Conservation (phyloP, 2,888 invertebrate species). For the Cyclophora albipunctata region DNA sequence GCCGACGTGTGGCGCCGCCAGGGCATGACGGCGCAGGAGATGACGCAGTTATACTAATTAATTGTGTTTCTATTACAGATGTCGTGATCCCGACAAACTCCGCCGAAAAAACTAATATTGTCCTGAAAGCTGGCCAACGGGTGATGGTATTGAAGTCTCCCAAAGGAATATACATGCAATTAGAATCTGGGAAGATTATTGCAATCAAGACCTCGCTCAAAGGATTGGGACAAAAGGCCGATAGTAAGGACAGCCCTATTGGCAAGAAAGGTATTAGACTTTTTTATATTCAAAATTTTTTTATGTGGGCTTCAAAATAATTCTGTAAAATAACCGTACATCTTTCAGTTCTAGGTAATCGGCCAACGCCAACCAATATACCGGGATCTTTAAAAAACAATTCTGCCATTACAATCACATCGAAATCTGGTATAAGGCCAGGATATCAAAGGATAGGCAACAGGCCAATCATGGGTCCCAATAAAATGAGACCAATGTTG, state of each 20-base stretch:
- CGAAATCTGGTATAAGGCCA: conserved; percentile 58
- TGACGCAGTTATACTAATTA: conserved; percentile 74
- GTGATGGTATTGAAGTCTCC: conserved; percentile 96
- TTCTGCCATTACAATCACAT: conserved; percentile 76
- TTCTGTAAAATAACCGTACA: background rate
- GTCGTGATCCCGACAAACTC: conserved; percentile 95
- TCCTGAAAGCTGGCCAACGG: conserved; percentile 93
- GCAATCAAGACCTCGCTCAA: conserved; percentile 89
- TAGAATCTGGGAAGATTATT: conserved; percentile 95
- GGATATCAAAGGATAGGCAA: conserved; percentile 51
- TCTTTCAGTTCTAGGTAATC: conserved; percentile 52
- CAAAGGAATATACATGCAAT: conserved; percentile 96
- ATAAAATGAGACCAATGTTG: conserved; percentile 52
- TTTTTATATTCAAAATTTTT: background rate
- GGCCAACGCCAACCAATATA: conserved; percentile 51
- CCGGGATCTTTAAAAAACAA: conserved; percentile 76
- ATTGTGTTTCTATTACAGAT: conserved; percentile 63
- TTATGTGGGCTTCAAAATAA: background rate
- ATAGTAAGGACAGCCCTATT: conserved; percentile 52
- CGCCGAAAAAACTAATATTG: conserved; percentile 91
- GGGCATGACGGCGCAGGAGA: conserved; percentile 96
- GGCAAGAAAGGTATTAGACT: conserved; percentile 56
- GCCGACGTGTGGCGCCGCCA: conserved; percentile 94
- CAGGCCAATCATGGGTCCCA: conserved; percentile 50
- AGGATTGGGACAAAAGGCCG: conserved; percentile 71